Conservation (phyloP, 2,113 vertebrate genomes). For the Thomomys bottae region DNA sequence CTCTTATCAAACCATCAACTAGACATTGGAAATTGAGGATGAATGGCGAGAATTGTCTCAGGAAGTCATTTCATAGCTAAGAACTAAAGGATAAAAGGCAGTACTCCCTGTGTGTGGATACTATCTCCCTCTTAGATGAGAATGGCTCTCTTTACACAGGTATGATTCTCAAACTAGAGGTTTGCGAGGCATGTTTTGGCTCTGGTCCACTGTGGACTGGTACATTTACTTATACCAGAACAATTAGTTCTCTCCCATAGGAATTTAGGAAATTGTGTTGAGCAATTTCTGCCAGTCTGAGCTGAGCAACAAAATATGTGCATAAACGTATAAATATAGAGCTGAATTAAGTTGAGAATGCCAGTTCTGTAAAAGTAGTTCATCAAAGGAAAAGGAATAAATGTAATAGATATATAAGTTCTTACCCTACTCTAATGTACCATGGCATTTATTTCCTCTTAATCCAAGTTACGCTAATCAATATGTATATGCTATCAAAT, state of each 20-base stretch:
- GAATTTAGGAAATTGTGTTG: slow-evolving; percentile 19
- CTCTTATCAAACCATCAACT: background rate
- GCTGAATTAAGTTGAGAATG: background rate
- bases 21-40: no score
- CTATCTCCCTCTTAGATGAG: background rate
- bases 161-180: background rate
- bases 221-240: background rate
- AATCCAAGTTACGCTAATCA: background rate
- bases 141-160: background rate
- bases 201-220: background rate
- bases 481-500: background rate
- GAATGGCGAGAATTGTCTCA: background rate
- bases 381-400: background rate
- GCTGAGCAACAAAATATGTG: background rate
- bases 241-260: background rate
- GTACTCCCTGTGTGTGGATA: accelerated
- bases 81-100: background rate
- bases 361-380: slow-evolving; percentile 47
- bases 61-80: background rate
- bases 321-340: background rate
- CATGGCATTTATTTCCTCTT: background rate
- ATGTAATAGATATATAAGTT: background rate
- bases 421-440: background rate
- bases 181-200: background rate
- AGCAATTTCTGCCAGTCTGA: slow-evolving; percentile 28